Conservation (phyloP, 1,140 invertebrate species). For the Anoplolepis gracilipes region DNA sequence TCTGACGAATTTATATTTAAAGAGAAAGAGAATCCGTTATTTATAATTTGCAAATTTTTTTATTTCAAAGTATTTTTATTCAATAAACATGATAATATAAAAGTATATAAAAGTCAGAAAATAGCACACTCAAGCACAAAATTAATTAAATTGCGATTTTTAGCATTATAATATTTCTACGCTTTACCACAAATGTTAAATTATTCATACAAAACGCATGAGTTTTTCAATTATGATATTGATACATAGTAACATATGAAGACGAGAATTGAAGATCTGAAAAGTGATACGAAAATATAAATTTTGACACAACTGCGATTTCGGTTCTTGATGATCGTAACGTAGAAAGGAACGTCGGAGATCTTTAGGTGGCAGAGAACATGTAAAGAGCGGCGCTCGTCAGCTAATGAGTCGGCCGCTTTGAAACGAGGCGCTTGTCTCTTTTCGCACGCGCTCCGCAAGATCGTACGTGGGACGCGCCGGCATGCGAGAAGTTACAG, state of each 20-base stretch:
- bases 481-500: conserved; percentile 68
- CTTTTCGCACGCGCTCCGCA: conserved; percentile 55
- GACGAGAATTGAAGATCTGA: not conserved
- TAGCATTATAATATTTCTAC: not conserved
- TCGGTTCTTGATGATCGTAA: conserved; percentile 25
- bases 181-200: not conserved
- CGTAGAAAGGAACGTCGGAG: conserved; percentile 32
- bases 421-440: conserved; percentile 73
- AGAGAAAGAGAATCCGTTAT: not conserved
- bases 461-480: conserved; percentile 67
- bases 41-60: conserved; percentile 2
- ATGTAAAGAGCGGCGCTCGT: conserved; percentile 62
- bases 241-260: not conserved
- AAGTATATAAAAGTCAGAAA: not conserved
- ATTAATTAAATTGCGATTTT: not conserved
- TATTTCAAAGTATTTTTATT: not conserved
- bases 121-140: not conserved
- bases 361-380: conserved; percentile 36
- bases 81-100: not conserved
- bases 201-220: not conserved
- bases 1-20: not conserved
- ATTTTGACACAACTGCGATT: not conserved
- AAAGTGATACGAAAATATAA: not conserved
- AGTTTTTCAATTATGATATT: not conserved
- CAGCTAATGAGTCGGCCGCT: conserved; percentile 76